These are phyloP conservation scores for Crambe crambe DNA, from an alignment of 37 sponge, comb jelly and placozoan species.

Conservation along the genomic window DNA sequence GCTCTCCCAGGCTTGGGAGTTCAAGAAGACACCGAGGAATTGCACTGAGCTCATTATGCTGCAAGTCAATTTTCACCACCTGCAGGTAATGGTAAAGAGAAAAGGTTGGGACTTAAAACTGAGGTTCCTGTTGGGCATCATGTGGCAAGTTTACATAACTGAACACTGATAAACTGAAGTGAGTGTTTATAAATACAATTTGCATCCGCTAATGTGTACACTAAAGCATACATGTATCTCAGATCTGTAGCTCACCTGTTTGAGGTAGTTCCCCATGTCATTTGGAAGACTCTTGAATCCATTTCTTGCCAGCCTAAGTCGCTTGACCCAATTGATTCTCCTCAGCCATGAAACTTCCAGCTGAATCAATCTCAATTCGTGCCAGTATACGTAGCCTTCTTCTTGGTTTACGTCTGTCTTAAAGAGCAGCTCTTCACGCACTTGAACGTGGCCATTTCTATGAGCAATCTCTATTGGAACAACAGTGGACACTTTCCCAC, in stretches of 20 bases:
- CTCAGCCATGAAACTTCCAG: constrained; percentile 73
- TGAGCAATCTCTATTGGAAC: constrained; percentile 73
- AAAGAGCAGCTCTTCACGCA: constrained; percentile 70
- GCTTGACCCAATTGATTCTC: constrained; percentile 77
- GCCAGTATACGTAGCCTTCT: constrained; percentile 68
- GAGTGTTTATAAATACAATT: neutral
- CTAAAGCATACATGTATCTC: too few species aligned
- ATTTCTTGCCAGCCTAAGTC: constrained; percentile 68
- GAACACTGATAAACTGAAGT: neutral
- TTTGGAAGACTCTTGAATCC: constrained; percentile 57
- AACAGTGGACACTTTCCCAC: constrained; percentile 50
- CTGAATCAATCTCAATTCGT: constrained; percentile 58
- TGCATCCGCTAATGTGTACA: too few species aligned
- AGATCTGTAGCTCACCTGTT: constrained; percentile 33
- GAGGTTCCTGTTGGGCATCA: too few species aligned
- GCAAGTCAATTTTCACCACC: constrained; percentile 67
- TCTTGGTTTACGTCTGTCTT: constrained; percentile 72
- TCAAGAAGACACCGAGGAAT: constrained; percentile 80
- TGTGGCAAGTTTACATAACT: neutral
- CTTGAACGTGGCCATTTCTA: constrained; percentile 18
- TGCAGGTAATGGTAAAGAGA: neutral
- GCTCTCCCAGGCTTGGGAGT: constrained; percentile 71
- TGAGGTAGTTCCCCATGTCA: constrained; percentile 69
- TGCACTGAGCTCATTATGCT: constrained; percentile 63
- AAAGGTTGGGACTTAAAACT: neutral